Conservation (phyloP, 2,888 invertebrate genomes). For the Bembecia ichneumoniformis region DNA sequence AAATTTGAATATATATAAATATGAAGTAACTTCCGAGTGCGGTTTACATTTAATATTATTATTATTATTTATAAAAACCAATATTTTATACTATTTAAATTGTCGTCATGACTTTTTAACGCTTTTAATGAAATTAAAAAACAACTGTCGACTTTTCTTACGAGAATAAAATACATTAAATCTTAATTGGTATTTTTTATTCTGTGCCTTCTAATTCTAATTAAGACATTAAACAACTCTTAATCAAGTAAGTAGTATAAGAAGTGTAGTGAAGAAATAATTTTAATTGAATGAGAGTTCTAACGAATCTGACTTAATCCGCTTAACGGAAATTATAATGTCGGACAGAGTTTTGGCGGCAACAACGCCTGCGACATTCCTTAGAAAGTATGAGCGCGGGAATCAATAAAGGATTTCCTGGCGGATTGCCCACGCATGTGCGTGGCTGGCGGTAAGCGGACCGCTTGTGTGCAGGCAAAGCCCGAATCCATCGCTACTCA, state of each 20-base stretch:
- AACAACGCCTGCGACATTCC: constrained; percentile 66
- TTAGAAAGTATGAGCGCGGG: constrained; percentile 67
- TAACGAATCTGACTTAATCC: constrained; percentile 34
- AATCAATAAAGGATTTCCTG: constrained; percentile 73
- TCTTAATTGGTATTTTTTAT: constrained; percentile 11
- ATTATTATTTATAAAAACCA: background rate
- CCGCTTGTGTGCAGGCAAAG: constrained; percentile 13
- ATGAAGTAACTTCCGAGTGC: background rate
- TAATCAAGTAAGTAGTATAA: background rate
- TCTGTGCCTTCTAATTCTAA: constrained; percentile 5
- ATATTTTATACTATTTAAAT: constrained; percentile 1
- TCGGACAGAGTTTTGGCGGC: constrained; percentile 51
- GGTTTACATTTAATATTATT: background rate
- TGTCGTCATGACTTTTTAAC: constrained; percentile 1
- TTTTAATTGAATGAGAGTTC: no score
- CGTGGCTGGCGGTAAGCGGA: constrained; percentile 34
- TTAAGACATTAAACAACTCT: background rate
- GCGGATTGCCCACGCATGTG: constrained; percentile 71
- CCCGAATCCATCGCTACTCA: constrained; percentile 19
- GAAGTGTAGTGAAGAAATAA: background rate
- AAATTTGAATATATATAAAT: no score
- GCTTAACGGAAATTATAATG: constrained; percentile 52
- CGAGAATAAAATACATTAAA: constrained; percentile 48
- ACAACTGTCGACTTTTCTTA: constrained; percentile 44
- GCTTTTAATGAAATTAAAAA: constrained; percentile 14